Evolutionary conservation across 2,888 invertebrate species (phyloP).

Genomic region (Smittia aterrima): DNA sequence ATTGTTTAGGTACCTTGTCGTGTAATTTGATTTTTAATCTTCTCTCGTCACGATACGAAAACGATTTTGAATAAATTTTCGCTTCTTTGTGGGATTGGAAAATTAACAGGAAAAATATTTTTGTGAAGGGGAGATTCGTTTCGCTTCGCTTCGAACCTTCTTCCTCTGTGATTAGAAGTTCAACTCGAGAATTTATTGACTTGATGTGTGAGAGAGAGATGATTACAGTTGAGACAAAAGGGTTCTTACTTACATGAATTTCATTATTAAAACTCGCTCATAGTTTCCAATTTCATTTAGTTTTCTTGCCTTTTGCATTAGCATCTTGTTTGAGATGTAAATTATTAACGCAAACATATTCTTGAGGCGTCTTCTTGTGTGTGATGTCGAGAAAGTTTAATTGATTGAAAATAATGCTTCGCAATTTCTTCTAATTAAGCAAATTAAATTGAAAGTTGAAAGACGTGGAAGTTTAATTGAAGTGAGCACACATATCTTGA

Average conservation of each 20-base stretch:
- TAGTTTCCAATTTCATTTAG: conserved; percentile 13
- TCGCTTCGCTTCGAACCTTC: background rate
- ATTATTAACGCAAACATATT: background rate
- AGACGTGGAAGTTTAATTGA: conserved; percentile 38
- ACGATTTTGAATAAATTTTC: background rate
- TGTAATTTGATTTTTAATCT: conserved; percentile 39
- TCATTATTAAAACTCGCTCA: background rate
- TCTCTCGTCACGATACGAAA: background rate
- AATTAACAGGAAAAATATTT: conserved; percentile 1
- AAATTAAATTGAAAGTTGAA: conserved; percentile 37
- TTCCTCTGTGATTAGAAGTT: background rate
- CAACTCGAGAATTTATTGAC: background rate
- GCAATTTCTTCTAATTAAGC: conserved; percentile 29
- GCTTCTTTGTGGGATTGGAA: conserved; percentile 14
- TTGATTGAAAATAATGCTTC: conserved; percentile 25
- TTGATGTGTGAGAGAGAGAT: background rate
- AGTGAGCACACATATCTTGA: background rate
- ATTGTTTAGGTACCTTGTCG: conserved; percentile 38
- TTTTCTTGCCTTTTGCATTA: conserved; percentile 5
- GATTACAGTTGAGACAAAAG: background rate
- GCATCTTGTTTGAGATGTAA: conserved; percentile 8
- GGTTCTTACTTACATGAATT: background rate
- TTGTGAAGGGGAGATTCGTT: background rate
- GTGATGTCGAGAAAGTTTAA: conserved; percentile 27
- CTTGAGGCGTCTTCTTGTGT: background rate